Conservation (phyloP, 2,113 vertebrate species). For the Hippocampus comes region DNA sequence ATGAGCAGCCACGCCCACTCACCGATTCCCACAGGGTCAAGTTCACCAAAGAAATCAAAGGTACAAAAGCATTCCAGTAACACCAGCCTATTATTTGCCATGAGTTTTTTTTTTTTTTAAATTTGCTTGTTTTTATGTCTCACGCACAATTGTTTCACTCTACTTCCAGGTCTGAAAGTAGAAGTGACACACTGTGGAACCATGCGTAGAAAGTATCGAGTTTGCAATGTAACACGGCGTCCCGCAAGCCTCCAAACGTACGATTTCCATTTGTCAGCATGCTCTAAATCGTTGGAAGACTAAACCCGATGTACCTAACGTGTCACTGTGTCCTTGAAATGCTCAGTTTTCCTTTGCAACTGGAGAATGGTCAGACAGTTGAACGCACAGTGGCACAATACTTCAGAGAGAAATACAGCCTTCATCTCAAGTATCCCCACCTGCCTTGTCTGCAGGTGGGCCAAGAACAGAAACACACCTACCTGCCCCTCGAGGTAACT, state of each 20-base stretch:
- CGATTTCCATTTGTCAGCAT: not conserved
- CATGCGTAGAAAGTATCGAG: conserved; percentile 97
- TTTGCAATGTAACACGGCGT: conserved; percentile 95
- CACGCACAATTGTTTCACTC: not conserved
- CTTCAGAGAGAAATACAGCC: conserved; percentile 97
- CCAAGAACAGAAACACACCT: conserved; percentile 99
- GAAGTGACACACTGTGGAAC: conserved; percentile 99
- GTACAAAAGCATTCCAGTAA: conserved; percentile 29
- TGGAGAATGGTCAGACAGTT: conserved; percentile 97
- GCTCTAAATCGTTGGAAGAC: not conserved
- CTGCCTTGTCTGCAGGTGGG: conserved; percentile 98
- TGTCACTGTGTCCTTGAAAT: not conserved
- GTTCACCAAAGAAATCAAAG: conserved; percentile 99
- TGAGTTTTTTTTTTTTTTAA: not conserved
- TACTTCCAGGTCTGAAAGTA: conserved; percentile 88
- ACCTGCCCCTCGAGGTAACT: conserved; percentile 97
- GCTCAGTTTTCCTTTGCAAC: conserved; percentile 90
- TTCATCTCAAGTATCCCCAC: conserved; percentile 97
- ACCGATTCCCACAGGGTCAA: conserved; percentile 99
- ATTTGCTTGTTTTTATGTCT: not conserved
- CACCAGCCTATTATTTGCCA: not conserved
- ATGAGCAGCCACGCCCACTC: conserved; percentile 97
- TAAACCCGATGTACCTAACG: not conserved
- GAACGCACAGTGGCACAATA: conserved; percentile 99
- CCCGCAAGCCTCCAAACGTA: conserved; percentile 99